These are phyloP conservation scores for Colletes gigas DNA, from an alignment of 1,140 invertebrate species.

Conservation along the genomic window DNA sequence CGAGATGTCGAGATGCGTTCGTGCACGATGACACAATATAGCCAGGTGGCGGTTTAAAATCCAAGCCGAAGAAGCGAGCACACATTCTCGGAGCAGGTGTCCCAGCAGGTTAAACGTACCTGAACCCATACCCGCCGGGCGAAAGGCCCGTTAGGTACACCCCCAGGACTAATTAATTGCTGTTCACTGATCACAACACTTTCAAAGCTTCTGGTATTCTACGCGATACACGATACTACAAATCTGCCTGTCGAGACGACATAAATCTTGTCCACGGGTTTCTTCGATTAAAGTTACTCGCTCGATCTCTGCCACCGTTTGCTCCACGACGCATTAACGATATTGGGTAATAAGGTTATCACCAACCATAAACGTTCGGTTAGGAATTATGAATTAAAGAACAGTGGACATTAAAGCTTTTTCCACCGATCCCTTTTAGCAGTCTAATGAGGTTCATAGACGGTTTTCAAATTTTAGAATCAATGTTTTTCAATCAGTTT, in stretches of 20 bases:
- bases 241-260: not conserved
- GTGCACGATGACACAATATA: conserved; percentile 24
- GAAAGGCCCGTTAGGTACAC: conserved; percentile 28
- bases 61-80: conserved; percentile 1
- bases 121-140: not conserved
- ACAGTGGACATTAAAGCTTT: too few species aligned
- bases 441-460: too few species aligned
- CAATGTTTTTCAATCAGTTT: too few species aligned
- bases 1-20: conserved; percentile 2
- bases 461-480: too few species aligned
- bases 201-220: conserved; percentile 42
- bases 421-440: too few species aligned
- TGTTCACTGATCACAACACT: conserved; percentile 50
- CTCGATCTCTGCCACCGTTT: not conserved
- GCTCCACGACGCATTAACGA: not conserved
- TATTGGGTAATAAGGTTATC: conserved; percentile 12
- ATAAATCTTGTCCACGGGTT: conserved; percentile 13
- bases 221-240: conserved; percentile 18
- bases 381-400: too few species aligned
- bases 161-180: conserved; percentile 54
- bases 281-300: conserved; percentile 18
- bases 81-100: conserved; percentile 50
- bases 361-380: not conserved
- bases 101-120: conserved; percentile 37
- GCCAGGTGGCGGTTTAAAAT: conserved; percentile 48